A percentile compares a stretch with the other conserved stretches of the same genome.
These are phyloP conservation scores for Eurystomus gularis DNA, from an alignment of 2,113 vertebrate species.

Conservation along the genomic window DNA sequence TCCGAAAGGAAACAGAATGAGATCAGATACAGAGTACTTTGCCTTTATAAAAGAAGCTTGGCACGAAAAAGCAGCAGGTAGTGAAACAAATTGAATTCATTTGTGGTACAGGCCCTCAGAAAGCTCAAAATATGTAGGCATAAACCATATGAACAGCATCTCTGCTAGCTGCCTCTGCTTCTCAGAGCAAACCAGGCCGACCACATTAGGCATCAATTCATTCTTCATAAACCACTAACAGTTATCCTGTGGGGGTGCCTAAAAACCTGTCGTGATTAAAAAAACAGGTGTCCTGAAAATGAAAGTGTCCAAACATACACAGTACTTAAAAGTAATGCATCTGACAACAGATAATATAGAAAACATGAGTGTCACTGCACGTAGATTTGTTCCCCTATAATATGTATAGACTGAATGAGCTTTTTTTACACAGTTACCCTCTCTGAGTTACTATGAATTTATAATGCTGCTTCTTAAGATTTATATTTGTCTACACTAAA, in stretches of 20 bases:
- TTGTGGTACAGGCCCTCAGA: neutral
- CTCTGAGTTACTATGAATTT: constrained; percentile 50
- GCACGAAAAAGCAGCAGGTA: neutral
- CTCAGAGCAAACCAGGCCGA: neutral
- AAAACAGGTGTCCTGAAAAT: neutral
- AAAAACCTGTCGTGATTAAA: neutral
- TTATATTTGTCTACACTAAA: constrained; percentile 54
- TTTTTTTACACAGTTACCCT: neutral
- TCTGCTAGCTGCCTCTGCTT: neutral
- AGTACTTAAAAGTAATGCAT: neutral
- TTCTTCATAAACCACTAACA: neutral
- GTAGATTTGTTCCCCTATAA: neutral
- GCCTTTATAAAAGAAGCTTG: rapidly evolving
- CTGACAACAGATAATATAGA: neutral
- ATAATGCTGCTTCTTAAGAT: constrained; percentile 38
- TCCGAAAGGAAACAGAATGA: neutral
- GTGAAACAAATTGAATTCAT: neutral
- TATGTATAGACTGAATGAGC: neutral
- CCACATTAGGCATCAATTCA: neutral
- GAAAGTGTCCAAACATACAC: neutral
- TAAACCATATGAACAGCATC: neutral
- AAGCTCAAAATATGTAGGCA: neutral
- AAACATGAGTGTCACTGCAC: neutral
- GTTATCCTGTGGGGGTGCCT: neutral
- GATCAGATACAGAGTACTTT: neutral